Percentiles rank a stretch among this genome's conserved stretches.
These are phyloP conservation scores for Noctua comes DNA, from an alignment of 2,888 invertebrate species.

Conservation along the genomic window DNA sequence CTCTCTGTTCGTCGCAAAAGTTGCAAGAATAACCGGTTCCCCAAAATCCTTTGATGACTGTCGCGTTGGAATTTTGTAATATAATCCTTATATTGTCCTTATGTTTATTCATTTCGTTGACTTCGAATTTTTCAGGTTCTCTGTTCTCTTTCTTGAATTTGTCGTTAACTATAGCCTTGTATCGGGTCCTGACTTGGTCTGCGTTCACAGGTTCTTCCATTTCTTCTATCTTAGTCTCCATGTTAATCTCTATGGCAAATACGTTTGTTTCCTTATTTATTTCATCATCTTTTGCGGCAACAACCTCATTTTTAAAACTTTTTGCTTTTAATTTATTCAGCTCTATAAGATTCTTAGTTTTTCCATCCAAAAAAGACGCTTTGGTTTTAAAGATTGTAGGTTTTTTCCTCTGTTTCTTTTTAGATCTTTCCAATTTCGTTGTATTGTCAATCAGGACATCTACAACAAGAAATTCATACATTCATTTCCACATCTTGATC, in stretches of 20 bases:
- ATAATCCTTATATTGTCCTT: slow-evolving; percentile 64
- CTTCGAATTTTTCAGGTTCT: slow-evolving; percentile 45
- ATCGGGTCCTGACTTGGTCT: slow-evolving; percentile 54
- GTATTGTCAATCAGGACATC: slow-evolving; percentile 66
- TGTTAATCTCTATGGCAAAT: slow-evolving; percentile 16
- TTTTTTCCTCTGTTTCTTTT: slow-evolving; percentile 40
- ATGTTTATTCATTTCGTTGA: slow-evolving; percentile 65
- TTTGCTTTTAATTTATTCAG: slow-evolving; percentile 45
- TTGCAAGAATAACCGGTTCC: slow-evolving; percentile 67
- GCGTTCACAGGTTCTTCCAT: slow-evolving; percentile 36
- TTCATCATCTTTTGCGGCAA: background rate
- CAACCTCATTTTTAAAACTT: slow-evolving; percentile 6
- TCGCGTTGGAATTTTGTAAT: slow-evolving; percentile 69
- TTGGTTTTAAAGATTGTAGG: slow-evolving; percentile 52
- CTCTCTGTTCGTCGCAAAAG: slow-evolving; percentile 64
- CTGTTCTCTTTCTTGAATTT: slow-evolving; percentile 52
- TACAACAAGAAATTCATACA: slow-evolving; percentile 67
- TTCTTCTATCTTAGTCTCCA: slow-evolving; percentile 36
- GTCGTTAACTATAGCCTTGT: slow-evolving; percentile 53
- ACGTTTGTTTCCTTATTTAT: slow-evolving; percentile 3
- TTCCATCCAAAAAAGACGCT: slow-evolving; percentile 34
- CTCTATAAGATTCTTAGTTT: slow-evolving; percentile 41
- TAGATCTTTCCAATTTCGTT: slow-evolving; percentile 51
- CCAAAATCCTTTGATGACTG: slow-evolving; percentile 67
- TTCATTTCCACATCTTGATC: slow-evolving; percentile 49